Evolutionary conservation across 2,797 vertebrate genomes (phyloP).

Genomic region (Urophycis tenuis): DNA sequence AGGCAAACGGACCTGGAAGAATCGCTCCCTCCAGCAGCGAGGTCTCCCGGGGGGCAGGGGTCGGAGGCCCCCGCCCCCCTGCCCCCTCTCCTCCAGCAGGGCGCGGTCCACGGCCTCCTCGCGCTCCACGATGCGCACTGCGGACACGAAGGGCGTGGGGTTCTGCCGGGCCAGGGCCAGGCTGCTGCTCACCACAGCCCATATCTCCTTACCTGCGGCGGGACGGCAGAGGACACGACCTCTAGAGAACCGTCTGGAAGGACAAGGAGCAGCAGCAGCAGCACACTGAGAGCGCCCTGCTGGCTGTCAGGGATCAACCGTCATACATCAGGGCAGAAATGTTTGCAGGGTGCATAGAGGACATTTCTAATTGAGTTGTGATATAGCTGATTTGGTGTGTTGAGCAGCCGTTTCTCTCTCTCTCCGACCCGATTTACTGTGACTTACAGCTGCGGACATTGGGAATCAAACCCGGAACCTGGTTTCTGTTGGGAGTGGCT

Average conservation of each 20-base stretch:
- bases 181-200: constrained; percentile 77
- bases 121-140: constrained; percentile 86
- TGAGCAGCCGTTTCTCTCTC: not conserved
- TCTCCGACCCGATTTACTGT: not conserved
- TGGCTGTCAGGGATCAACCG: not conserved
- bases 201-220: constrained; percentile 73
- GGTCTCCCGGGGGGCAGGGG: constrained; percentile 77
- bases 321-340: not conserved
- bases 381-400: not conserved
- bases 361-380: not conserved
- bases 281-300: not conserved
- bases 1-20: constrained; percentile 70
- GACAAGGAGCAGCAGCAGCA: not conserved
- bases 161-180: constrained; percentile 78
- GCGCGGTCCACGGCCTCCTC: constrained; percentile 77
- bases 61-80: constrained; percentile 22
- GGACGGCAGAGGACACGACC: not conserved
- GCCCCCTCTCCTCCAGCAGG: constrained; percentile 65
- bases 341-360: not conserved
- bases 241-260: not conserved
- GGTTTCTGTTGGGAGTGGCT: not conserved
- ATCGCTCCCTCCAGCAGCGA: constrained; percentile 81
- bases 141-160: constrained; percentile 84
- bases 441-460: not conserved
- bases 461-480: not conserved